These are phyloP conservation scores for Willowsia nigromaculata DNA, from an alignment of 2,888 invertebrate genomes.

Conservation along the genomic window DNA sequence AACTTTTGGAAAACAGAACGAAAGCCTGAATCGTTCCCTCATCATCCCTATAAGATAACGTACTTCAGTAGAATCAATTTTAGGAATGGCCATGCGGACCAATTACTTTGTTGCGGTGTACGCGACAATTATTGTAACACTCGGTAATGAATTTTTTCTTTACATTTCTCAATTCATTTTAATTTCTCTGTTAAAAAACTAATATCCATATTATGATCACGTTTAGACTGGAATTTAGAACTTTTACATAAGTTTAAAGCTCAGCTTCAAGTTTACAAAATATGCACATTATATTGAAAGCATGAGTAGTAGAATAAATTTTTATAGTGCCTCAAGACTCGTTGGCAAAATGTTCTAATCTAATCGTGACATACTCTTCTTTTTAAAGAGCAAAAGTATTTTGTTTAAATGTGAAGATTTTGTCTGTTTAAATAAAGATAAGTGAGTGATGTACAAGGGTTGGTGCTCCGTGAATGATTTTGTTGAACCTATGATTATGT, in stretches of 20 bases:
- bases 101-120: conserved; percentile 24
- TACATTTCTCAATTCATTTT: neutral
- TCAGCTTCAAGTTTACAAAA: too few relatives aligned
- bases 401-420: too few relatives aligned
- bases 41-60: neutral
- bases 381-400: neutral
- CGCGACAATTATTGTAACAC: too few relatives aligned
- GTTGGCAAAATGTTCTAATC: neutral
- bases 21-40: too few relatives aligned
- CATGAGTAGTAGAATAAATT: too few relatives aligned
- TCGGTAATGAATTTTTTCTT: conserved; percentile 44
- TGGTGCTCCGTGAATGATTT: too few relatives aligned
- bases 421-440: too few relatives aligned
- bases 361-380: neutral
- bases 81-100: conserved; percentile 25
- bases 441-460: too few relatives aligned
- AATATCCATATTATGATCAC: neutral
- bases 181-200: neutral
- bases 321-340: neutral
- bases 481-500: neutral
- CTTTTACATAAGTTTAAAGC: too few relatives aligned
- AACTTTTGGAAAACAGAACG: neutral
- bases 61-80: neutral
- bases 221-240: too few relatives aligned
- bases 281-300: too few relatives aligned